Conservation (phyloP, 2,113 vertebrate species). For the Cavia porcellus region DNA sequence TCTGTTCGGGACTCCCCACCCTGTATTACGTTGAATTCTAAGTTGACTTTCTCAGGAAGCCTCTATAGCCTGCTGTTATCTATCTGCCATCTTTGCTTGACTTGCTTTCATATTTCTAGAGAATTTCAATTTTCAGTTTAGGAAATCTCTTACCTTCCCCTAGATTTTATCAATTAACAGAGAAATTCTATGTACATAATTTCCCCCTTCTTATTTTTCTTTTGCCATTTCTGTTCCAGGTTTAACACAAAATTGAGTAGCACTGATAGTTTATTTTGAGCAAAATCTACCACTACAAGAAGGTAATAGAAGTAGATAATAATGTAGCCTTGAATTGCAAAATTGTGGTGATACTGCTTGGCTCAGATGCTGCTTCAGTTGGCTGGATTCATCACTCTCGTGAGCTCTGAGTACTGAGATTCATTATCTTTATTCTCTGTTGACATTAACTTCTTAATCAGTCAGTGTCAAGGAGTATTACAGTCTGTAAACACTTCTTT, state of each 20-base stretch:
- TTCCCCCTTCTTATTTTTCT: background rate
- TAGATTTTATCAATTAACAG: background rate
- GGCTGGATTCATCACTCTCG: background rate
- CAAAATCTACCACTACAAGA: background rate
- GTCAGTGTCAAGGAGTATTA: conserved; percentile 63
- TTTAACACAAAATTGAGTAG: background rate
- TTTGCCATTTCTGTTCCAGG: background rate
- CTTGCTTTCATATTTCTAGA: background rate
- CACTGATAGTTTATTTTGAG: background rate
- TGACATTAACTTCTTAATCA: conserved; percentile 69
- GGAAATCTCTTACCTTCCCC: background rate
- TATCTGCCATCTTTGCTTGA: no score
- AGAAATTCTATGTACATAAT: background rate
- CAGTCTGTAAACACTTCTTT: background rate
- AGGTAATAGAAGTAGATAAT: background rate
- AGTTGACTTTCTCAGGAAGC: no score
- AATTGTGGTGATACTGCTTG: background rate
- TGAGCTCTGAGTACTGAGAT: background rate
- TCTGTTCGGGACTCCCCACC: no score
- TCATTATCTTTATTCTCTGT: conserved; percentile 61
- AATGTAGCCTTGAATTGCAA: background rate
- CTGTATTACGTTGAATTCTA: no score
- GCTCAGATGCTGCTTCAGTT: background rate
- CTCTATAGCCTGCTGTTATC: no score
- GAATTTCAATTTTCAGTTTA: conserved; percentile 11